phyloP scores from a whole-genome alignment of 2,888 invertebrate genomes.

The Polyommatus iphigenia region DNA sequence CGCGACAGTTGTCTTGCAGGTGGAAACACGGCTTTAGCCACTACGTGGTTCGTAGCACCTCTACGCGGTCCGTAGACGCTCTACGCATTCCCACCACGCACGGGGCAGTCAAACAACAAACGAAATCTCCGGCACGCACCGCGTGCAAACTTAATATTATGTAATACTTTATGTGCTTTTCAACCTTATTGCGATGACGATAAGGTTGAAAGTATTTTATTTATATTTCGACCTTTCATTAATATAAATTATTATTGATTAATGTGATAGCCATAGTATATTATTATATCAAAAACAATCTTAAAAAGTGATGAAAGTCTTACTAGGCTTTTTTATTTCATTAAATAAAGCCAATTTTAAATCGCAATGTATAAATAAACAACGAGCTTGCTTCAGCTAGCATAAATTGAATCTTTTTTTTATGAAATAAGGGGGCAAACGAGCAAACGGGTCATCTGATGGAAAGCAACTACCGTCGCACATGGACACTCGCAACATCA shows the following conservation, averaged over 20 bases:
- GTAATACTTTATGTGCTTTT: neutral
- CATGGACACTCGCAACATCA: no score
- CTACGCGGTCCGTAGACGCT: neutral
- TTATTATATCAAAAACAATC: neutral
- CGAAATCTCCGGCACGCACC: constrained; percentile 8
- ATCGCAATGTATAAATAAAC: no score
- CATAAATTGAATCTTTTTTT: no score
- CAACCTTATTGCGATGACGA: neutral
- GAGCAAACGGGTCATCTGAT: no score
- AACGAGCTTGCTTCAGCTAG: no score
- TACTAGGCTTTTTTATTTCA: no score
- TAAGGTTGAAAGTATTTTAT: neutral
- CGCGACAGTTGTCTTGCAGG: no score
- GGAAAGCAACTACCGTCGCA: no score
- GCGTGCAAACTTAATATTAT: neutral
- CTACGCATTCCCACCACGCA: constrained; percentile 10
- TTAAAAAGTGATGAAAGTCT: no score
- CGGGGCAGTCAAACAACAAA: neutral
- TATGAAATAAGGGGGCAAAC: no score
- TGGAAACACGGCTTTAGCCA: no score
- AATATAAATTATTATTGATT: neutral
- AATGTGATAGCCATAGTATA: neutral
- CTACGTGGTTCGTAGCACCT: neutral
- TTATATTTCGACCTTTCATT: neutral
- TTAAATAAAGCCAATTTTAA: no score